These are phyloP conservation scores for Drosophila murphyi DNA, from an alignment of 1,140 invertebrate genomes.

Conservation along the genomic window DNA sequence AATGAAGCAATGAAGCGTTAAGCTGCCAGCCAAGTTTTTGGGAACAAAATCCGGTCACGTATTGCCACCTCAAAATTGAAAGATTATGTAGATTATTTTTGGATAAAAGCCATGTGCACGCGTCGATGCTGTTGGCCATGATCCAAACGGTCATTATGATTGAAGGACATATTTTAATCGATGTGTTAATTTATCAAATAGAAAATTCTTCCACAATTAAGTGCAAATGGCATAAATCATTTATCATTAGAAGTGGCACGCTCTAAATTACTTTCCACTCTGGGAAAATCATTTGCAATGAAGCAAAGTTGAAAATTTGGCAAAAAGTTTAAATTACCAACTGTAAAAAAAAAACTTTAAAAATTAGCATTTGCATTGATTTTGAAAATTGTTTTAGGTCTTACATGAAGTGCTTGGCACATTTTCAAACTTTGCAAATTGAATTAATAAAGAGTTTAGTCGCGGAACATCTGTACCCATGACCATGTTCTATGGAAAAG, in stretches of 20 bases:
- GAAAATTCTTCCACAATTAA: conserved; percentile 10
- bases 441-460: conserved; percentile 27
- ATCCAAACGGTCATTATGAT: conserved; percentile 3
- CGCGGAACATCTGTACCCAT: background rate
- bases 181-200: conserved; percentile 28
- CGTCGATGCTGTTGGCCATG: background rate
- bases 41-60: conserved; percentile 40
- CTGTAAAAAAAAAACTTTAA: conserved; percentile 13
- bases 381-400: conserved; percentile 26
- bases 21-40: conserved; percentile 56
- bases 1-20: conserved; percentile 35
- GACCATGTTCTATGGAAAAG: background rate
- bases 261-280: conserved; percentile 25
- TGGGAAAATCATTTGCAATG: conserved; percentile 29
- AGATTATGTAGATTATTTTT: conserved; percentile 51
- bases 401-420: conserved; percentile 19
- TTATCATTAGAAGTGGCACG: conserved; percentile 31
- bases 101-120: conserved; percentile 48
- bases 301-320: conserved; percentile 21
- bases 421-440: conserved; percentile 32
- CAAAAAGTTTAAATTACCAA: conserved; percentile 22
- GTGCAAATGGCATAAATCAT: conserved; percentile 25
- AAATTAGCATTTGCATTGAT: conserved; percentile 31
- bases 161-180: conserved; percentile 28
- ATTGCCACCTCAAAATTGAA: conserved; percentile 44